Percentiles rank a stretch among this genome's conserved stretches.
phyloP scores from a whole-genome alignment of 2,888 invertebrate genomes.

The Hartigia nigra region DNA sequence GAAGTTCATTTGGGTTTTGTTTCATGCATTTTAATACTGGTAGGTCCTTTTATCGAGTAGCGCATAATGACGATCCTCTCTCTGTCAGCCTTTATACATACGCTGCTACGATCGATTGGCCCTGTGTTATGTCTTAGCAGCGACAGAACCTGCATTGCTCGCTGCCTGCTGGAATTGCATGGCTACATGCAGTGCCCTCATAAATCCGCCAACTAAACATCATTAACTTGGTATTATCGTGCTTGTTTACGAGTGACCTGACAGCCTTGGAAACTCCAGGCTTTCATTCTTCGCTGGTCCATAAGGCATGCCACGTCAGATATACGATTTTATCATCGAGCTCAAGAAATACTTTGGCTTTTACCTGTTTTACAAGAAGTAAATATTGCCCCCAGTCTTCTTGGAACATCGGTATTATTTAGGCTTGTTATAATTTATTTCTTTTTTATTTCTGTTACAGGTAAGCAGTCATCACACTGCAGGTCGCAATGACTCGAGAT shows the following conservation, averaged over 20 bases:
- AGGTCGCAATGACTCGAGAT: neutral
- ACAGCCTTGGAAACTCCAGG: slow-evolving; percentile 34
- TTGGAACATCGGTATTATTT: neutral
- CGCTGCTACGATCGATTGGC: neutral
- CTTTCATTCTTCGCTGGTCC: neutral
- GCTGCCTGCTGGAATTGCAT: neutral
- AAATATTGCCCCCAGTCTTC: neutral
- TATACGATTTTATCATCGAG: neutral
- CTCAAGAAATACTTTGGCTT: neutral
- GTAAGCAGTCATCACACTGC: neutral
- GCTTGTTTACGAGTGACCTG: slow-evolving; percentile 42
- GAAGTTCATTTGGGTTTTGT: neutral
- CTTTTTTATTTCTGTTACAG: neutral
- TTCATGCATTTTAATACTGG: neutral
- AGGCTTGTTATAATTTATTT: neutral
- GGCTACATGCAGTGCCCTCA: slow-evolving; percentile 42
- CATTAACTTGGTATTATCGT: slow-evolving; percentile 50
- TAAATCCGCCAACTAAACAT: slow-evolving; percentile 53
- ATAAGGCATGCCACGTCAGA: neutral
- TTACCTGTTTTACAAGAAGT: neutral
- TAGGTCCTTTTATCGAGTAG: neutral
- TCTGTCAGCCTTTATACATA: neutral
- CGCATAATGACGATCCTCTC: neutral
- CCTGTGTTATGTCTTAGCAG: neutral
- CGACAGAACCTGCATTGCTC: neutral